Percentiles rank a stretch among this genome's conserved stretches.
phyloP scores from a whole-genome alignment of 2,113 vertebrate genomes.

The Pelecanus crispus region DNA sequence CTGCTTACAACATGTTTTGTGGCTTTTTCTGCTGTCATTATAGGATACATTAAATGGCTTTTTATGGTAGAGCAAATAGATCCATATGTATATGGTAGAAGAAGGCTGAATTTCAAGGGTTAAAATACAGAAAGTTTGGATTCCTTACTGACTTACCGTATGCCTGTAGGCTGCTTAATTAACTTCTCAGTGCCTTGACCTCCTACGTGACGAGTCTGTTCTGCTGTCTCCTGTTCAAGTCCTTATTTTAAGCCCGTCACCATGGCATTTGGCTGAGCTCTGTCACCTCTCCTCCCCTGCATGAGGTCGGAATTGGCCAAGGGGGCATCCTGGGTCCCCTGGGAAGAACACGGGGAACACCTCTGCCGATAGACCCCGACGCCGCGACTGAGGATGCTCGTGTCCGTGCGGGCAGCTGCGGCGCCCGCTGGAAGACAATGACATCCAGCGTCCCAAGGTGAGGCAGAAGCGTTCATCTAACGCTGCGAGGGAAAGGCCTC shows the following conservation, averaged over 20 bases:
- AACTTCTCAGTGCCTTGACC: neutral
- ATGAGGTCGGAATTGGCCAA: fast-evolving
- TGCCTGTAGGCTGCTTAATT: neutral
- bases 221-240: neutral
- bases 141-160: neutral
- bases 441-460: neutral
- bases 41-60: neutral
- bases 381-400: fast-evolving
- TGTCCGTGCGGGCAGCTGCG: neutral
- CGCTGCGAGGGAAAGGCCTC: neutral
- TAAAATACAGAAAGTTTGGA: neutral
- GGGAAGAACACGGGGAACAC: neutral
- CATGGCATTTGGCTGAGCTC: neutral
- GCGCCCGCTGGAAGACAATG: neutral
- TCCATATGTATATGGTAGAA: neutral
- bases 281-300: neutral
- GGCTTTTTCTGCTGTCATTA: neutral
- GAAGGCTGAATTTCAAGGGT: neutral
- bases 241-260: neutral
- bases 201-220: fast-evolving
- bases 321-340: neutral
- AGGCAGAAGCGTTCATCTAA: neutral
- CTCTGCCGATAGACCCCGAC: fast-evolving
- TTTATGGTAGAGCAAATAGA: neutral
- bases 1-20: neutral